Percentiles rank a stretch among this genome's conserved stretches.
These are phyloP conservation scores for Xestia ashworthii DNA, from an alignment of 2,888 invertebrate species.

Conservation along the genomic window DNA sequence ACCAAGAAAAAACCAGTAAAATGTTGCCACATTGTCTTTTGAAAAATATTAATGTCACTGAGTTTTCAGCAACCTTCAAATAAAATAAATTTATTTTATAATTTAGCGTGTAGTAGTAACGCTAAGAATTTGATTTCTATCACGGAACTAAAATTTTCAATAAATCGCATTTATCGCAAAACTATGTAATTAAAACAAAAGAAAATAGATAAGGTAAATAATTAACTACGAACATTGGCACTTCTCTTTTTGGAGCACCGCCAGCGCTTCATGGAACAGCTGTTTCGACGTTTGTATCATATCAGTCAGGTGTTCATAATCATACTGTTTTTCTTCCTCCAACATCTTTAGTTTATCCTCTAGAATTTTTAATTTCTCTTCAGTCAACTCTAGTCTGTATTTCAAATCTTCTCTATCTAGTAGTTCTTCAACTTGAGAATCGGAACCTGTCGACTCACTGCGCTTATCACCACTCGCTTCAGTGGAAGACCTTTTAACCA, in stretches of 20 bases:
- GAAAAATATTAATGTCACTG: neutral
- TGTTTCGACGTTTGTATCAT: constrained; percentile 91
- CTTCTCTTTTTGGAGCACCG: constrained; percentile 85
- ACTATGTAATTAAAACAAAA: constrained; percentile 59
- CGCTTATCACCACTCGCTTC: constrained; percentile 75
- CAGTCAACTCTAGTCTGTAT: constrained; percentile 91
- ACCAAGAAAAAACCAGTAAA: constrained; percentile 23
- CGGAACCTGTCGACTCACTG: constrained; percentile 74
- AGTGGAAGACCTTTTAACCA: constrained; percentile 77
- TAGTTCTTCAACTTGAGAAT: constrained; percentile 77
- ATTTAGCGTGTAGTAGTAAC: neutral
- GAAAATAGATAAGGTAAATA: constrained; percentile 54
- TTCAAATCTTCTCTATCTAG: constrained; percentile 84
- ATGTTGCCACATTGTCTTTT: constrained; percentile 34
- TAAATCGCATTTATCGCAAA: constrained; percentile 18
- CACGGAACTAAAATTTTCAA: neutral
- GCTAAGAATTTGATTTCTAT: neutral
- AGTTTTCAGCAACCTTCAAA: constrained; percentile 6
- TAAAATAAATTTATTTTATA: neutral
- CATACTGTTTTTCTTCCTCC: constrained; percentile 91
- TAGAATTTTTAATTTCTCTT: constrained; percentile 92
- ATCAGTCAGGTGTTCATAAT: constrained; percentile 89
- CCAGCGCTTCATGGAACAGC: constrained; percentile 89
- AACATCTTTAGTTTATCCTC: constrained; percentile 92
- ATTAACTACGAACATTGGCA: constrained; percentile 79